Conservation (phyloP, 1,140 invertebrate species). For the Drosophila micromelanica region DNA sequence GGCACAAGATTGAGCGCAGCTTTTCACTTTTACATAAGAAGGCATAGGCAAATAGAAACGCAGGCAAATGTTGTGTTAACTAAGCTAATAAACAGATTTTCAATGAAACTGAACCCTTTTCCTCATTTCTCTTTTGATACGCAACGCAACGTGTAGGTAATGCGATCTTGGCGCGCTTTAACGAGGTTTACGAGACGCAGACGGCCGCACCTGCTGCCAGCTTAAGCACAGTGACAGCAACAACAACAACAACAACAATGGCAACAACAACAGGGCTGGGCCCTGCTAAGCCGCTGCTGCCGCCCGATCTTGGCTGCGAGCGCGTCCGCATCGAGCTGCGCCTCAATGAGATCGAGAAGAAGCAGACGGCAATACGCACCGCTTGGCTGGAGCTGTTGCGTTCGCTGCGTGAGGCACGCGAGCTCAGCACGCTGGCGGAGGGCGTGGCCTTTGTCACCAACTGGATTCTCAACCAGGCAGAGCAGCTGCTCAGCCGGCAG, state of each 20-base stretch:
- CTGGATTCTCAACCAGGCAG: conserved; percentile 91
- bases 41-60: conserved; percentile 11
- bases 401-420: conserved; percentile 87
- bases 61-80: conserved; percentile 30
- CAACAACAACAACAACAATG: conserved; percentile 8
- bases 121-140: conserved; percentile 26
- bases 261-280: neutral
- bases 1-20: conserved; percentile 15
- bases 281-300: conserved; percentile 67
- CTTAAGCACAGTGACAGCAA: conserved; percentile 16
- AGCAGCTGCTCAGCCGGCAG: conserved; percentile 89
- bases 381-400: conserved; percentile 87
- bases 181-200: conserved; percentile 74
- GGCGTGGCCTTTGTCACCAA: conserved; percentile 89
- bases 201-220: conserved; percentile 57
- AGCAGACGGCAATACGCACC: conserved; percentile 87
- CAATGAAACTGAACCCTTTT: conserved; percentile 48
- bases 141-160: conserved; percentile 56
- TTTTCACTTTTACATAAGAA: conserved; percentile 47
- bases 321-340: conserved; percentile 86
- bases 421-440: conserved; percentile 87
- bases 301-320: conserved; percentile 87
- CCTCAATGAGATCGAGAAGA: conserved; percentile 86
- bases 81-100: conserved; percentile 46
- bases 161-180: conserved; percentile 79